A percentile compares a stretch with the other conserved stretches of the same genome.
These are phyloP conservation scores for Thalassarche chlororhynchos DNA, from an alignment of 2,113 vertebrate species.

Conservation along the genomic window DNA sequence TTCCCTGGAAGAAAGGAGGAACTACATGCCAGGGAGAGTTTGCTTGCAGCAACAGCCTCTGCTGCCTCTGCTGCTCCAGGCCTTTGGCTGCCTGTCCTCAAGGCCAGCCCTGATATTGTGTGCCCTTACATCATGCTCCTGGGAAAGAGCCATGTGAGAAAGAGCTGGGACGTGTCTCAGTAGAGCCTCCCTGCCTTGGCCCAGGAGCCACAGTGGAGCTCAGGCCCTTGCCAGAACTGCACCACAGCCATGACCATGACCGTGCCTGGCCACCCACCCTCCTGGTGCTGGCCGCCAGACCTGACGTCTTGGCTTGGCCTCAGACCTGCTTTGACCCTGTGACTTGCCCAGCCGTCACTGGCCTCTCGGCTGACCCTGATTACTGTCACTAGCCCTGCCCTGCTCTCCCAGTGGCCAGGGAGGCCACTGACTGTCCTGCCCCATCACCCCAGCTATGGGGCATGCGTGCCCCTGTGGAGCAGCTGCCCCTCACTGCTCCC, in stretches of 20 bases:
- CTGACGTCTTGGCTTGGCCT: rapidly evolving
- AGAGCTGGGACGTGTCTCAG: neutral
- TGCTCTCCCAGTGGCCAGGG: neutral
- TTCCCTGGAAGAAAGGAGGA: neutral
- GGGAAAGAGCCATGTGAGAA: neutral
- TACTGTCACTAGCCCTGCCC: neutral
- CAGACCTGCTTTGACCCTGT: neutral
- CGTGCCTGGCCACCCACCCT: neutral
- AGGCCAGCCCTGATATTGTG: rapidly evolving
- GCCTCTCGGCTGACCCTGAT: neutral
- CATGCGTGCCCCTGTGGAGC: neutral
- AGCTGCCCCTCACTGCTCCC: neutral
- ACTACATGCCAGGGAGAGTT: neutral
- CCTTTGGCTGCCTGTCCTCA: neutral
- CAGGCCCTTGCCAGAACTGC: neutral
- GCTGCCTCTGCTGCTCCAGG: neutral
- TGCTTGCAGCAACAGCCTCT: neutral
- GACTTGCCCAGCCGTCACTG: neutral
- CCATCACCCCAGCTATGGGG: too few species aligned
- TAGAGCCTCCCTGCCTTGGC: neutral
- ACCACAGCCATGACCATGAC: neutral
- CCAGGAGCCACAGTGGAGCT: neutral
- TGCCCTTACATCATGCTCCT: neutral
- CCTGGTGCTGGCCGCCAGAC: neutral
- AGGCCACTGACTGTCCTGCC: neutral